Evolutionary conservation across 37 sponge, comb jelly and placozoan species (phyloP).

Genomic region (Hexactinellida sp.): DNA sequence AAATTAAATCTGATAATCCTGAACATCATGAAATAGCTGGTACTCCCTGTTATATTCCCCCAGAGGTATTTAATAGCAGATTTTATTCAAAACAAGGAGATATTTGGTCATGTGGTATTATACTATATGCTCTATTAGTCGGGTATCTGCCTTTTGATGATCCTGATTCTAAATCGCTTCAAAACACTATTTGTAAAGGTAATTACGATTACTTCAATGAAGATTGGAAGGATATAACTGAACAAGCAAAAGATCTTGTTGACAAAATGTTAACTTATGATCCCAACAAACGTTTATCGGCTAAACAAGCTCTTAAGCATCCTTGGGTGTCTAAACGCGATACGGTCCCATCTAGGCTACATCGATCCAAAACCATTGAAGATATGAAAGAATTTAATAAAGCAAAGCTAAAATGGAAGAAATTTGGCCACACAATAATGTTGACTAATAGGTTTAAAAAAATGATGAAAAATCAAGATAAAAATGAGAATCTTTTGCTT

Average conservation of each 20-base stretch:
- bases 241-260: constrained; percentile 64
- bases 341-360: not conserved
- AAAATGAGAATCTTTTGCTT: not conserved
- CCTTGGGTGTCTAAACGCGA: constrained; percentile 52
- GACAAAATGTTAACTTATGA: constrained; percentile 38
- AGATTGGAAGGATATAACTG: constrained; percentile 88
- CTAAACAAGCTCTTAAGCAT: constrained; percentile 59
- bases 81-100: not conserved
- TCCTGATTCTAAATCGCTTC: constrained; percentile 64
- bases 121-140: constrained; percentile 81
- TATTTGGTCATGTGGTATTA: constrained; percentile 31
- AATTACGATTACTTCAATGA: constrained; percentile 75
- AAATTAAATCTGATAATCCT: not conserved
- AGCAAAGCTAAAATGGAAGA: not conserved
- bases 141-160: constrained; percentile 95
- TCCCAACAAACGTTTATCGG: constrained; percentile 42
- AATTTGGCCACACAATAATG: not conserved
- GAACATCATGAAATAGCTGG: not conserved
- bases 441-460: not conserved
- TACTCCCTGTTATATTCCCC: not conserved
- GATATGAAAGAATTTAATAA: not conserved
- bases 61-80: not conserved
- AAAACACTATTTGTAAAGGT: constrained; percentile 52
- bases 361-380: not conserved
- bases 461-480: not conserved